phyloP scores from a whole-genome alignment of 2,113 vertebrate species.

The Tympanuchus pallidicinctus region DNA sequence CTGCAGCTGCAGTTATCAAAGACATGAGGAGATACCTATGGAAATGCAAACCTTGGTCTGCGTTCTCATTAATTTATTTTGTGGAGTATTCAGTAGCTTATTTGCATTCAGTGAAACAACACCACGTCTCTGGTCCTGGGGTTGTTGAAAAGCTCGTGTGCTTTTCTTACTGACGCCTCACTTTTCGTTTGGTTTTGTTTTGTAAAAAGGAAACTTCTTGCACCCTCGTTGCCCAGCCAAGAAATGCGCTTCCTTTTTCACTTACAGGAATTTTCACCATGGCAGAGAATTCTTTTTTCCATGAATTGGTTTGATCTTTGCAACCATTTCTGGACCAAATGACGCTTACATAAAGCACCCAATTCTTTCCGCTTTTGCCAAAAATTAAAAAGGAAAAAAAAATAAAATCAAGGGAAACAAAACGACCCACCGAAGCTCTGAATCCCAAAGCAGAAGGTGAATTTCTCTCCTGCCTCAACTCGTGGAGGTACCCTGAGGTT shows the following conservation, averaged over 20 bases:
- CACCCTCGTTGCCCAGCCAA: constrained; percentile 8
- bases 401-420: neutral
- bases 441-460: constrained; percentile 9
- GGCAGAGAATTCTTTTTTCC: neutral
- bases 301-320: neutral
- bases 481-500: neutral
- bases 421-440: neutral
- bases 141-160: neutral
- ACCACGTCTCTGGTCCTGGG: neutral
- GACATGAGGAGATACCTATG: neutral
- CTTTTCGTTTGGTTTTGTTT: neutral
- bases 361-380: constrained; percentile 47
- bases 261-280: neutral
- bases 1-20: constrained; percentile 42
- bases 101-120: neutral
- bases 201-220: neutral
- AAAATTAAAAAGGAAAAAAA: neutral
- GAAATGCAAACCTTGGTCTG: neutral
- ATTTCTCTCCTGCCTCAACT: neutral
- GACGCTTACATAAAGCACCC: neutral
- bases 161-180: constrained; percentile 32
- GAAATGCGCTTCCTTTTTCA: neutral
- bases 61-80: constrained; percentile 9
- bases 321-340: neutral
- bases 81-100: neutral